Conservation (phyloP, 2,113 vertebrate genomes). For the Vulpes lagopus region DNA sequence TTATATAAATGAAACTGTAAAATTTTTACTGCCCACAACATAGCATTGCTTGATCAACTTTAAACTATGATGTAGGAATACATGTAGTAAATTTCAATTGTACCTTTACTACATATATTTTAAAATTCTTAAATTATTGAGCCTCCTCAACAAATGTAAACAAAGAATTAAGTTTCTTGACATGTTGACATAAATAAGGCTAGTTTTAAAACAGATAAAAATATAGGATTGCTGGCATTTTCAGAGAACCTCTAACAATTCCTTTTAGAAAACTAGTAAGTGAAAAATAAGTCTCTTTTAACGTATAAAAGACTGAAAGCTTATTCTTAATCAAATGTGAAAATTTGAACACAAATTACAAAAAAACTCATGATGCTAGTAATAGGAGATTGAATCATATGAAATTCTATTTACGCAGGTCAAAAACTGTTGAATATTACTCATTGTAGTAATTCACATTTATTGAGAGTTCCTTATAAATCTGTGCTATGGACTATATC, state of each 20-base stretch:
- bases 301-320: not conserved
- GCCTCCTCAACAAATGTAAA: not conserved
- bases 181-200: not conserved
- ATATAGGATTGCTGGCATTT: not conserved
- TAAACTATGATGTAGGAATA: not conserved
- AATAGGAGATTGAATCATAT: not conserved
- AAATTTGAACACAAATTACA: slow-evolving; percentile 14
- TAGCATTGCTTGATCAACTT: not conserved
- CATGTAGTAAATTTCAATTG: not conserved
- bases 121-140: slow-evolving; percentile 19
- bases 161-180: slow-evolving; percentile 36
- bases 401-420: not conserved
- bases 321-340: not conserved
- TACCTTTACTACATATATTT: not conserved
- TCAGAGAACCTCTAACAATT: slow-evolving; percentile 14
- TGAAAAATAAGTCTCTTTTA: not conserved
- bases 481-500: not conserved
- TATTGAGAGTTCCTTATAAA: not conserved
- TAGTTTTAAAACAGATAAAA: slow-evolving; percentile 39
- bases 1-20: not conserved
- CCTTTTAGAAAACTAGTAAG: slow-evolving; percentile 35
- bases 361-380: not conserved
- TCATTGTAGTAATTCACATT: not conserved
- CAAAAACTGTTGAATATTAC: not conserved
- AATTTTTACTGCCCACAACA: not conserved